These are phyloP conservation scores for Caenorhabditis sp. DNA, from an alignment of 2,888 invertebrate species.

Conservation along the genomic window DNA sequence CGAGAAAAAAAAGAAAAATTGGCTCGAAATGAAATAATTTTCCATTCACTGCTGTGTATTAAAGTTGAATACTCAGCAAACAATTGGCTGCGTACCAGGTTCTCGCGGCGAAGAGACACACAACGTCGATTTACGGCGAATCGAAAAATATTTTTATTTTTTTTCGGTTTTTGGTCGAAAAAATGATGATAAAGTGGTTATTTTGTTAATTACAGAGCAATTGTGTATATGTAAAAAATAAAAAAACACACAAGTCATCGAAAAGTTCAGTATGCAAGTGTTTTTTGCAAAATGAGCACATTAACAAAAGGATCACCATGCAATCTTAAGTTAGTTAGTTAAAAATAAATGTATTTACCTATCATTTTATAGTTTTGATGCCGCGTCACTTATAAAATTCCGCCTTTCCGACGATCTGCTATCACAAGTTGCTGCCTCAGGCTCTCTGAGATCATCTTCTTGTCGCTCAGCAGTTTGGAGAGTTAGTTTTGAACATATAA, in stretches of 20 bases:
- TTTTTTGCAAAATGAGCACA: background rate
- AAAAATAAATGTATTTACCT: background rate
- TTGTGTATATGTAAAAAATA: background rate
- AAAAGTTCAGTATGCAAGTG: background rate
- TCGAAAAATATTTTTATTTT: background rate
- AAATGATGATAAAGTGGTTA: background rate
- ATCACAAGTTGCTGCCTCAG: constrained; percentile 35
- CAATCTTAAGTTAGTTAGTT: background rate
- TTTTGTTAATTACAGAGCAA: background rate
- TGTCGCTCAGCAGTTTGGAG: constrained; percentile 56
- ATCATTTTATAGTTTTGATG: constrained; percentile 31
- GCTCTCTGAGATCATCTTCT: constrained; percentile 47
- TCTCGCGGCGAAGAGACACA: constrained; percentile 20
- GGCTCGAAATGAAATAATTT: background rate
- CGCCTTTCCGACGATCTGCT: constrained; percentile 39
- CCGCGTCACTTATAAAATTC: constrained; percentile 25
- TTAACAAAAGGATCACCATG: background rate
- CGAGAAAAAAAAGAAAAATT: constrained; percentile 2
- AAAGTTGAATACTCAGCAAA: constrained; percentile 42
- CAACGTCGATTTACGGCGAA: constrained; percentile 21
- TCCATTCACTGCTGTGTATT: constrained; percentile 4
- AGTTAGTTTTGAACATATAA: constrained; percentile 36
- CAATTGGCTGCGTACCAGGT: constrained; percentile 18
- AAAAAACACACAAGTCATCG: background rate
- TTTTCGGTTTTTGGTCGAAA: background rate